Conservation (phyloP, 2,797 vertebrate species). For the Bufotes viridis region DNA sequence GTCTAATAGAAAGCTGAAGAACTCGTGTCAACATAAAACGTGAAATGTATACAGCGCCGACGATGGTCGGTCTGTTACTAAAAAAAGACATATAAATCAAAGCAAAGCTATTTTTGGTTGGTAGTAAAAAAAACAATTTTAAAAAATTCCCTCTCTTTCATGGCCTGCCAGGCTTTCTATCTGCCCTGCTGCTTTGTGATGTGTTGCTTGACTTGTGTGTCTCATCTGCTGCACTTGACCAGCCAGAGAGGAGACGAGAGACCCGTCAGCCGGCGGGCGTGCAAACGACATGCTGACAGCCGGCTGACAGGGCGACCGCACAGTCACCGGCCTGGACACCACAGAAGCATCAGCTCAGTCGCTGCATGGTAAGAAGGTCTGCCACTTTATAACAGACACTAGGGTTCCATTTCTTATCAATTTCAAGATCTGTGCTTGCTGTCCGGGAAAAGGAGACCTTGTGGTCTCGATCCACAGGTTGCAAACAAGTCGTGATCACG, state of each 20-base stretch:
- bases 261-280: constrained; percentile 30
- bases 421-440: background rate
- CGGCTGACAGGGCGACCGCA: background rate
- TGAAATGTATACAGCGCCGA: no score
- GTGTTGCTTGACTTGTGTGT: constrained; percentile 66
- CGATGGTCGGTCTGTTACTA: background rate
- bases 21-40: no score
- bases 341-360: no score
- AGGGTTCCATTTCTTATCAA: background rate
- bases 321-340: background rate
- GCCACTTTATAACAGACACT: no score
- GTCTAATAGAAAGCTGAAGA: background rate
- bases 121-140: background rate
- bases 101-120: constrained; percentile 8
- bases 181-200: constrained; percentile 60
- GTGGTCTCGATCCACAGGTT: no score
- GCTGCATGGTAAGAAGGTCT: no score
- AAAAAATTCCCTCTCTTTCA: constrained; percentile 55
- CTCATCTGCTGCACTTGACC: constrained; percentile 64
- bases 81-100: background rate
- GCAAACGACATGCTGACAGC: constrained; percentile 51
- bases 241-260: constrained; percentile 61
- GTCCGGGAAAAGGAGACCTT: background rate
- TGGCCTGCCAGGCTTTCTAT: constrained; percentile 63
- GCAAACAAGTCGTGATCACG: no score